phyloP scores from a whole-genome alignment of 2,113 vertebrate species.

The Hiodon tergisus region DNA sequence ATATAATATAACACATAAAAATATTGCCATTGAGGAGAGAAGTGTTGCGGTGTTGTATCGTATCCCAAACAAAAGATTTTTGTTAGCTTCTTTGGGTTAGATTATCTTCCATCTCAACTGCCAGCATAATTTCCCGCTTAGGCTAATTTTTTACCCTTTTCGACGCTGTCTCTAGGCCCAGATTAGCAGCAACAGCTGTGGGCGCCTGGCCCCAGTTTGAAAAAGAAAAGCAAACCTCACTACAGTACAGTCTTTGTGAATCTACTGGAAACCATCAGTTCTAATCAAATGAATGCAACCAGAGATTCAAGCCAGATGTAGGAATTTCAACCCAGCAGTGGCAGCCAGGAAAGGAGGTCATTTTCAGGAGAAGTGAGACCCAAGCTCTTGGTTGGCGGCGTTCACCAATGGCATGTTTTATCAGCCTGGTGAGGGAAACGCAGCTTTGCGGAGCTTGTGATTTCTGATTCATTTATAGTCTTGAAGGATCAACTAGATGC shows the following conservation, averaged over 20 bases:
- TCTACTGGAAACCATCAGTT: slow-evolving; percentile 43
- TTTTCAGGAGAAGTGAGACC: slow-evolving; percentile 27
- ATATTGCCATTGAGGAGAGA: too few relatives aligned
- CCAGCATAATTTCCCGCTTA: too few relatives aligned
- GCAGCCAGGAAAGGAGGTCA: slow-evolving; percentile 27
- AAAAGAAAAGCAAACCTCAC: slow-evolving; percentile 24
- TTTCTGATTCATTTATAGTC: too few relatives aligned
- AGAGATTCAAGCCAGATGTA: slow-evolving; percentile 48
- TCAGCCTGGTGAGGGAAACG: background rate
- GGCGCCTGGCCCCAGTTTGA: slow-evolving; percentile 24
- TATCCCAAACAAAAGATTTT: too few relatives aligned
- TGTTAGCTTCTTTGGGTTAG: too few relatives aligned
- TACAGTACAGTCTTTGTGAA: slow-evolving; percentile 43
- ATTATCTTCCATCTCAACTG: too few relatives aligned
- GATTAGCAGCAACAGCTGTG: slow-evolving; percentile 38
- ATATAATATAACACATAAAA: too few relatives aligned
- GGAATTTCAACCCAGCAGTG: slow-evolving; percentile 36
- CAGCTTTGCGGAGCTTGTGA: too few relatives aligned
- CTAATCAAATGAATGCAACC: slow-evolving; percentile 39
- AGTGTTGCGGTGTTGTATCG: too few relatives aligned
- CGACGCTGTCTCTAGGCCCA: slow-evolving; percentile 1
- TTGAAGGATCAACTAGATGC: too few relatives aligned
- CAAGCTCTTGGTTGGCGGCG: slow-evolving; percentile 26
- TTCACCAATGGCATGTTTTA: background rate
- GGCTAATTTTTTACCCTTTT: too few relatives aligned